These are phyloP conservation scores for Lemur catta DNA, from an alignment of 2,797 vertebrate genomes.

Conservation along the genomic window DNA sequence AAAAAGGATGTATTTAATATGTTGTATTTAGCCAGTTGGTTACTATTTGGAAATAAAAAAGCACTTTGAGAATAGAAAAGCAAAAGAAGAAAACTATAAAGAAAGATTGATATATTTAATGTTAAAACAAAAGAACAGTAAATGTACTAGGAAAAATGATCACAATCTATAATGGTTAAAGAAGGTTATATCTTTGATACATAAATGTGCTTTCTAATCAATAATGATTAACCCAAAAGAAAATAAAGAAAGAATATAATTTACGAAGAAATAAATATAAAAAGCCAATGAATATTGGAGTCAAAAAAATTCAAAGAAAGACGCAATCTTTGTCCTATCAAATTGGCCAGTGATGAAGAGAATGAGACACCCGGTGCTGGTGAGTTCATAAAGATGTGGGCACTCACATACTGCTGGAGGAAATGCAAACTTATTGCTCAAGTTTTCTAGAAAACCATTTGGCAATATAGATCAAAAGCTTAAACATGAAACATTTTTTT, in stretches of 20 bases:
- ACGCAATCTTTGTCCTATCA: neutral
- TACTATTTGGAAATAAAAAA: neutral
- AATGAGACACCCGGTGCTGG: neutral
- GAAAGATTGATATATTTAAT: neutral
- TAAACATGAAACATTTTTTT: neutral
- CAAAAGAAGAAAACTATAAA: neutral
- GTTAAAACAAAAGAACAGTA: neutral
- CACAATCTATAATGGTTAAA: neutral
- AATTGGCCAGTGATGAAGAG: neutral
- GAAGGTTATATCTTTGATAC: neutral
- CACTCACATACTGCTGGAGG: neutral
- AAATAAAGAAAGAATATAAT: neutral
- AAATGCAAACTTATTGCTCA: neutral
- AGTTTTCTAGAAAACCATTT: neutral
- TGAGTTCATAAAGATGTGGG: neutral
- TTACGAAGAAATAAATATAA: neutral
- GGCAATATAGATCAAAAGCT: neutral
- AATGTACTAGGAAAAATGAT: neutral
- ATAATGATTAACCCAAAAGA: neutral
- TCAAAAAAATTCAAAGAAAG: neutral
- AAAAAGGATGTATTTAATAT: neutral
- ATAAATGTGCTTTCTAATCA: neutral
- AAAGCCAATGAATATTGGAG: neutral
- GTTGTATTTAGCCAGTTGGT: neutral
- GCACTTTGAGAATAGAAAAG: neutral